Evolutionary conservation across 2,888 invertebrate species (phyloP), one percentile per base, ranked within the genome.

Genomic region (Chirona hameri): DNA sequence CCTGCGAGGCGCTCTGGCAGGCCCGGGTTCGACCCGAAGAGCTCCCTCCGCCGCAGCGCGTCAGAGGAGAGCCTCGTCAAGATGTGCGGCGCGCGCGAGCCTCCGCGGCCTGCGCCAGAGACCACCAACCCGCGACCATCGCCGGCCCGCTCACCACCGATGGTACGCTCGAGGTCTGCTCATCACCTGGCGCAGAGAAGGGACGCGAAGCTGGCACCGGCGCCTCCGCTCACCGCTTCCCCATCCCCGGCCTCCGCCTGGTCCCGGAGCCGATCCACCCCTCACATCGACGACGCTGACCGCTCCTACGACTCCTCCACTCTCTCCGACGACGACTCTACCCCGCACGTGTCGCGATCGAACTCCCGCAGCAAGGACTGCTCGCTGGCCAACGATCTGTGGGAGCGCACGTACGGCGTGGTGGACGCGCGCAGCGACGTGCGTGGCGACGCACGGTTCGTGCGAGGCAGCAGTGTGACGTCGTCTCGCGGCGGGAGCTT

Each of bases 261-360:
- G 86, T 85, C 85, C 39, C 84, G 86, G n/a, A 86, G 86, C 76
- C 86, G 86, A 31, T 87, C 87, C 2, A 87, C 87, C 0, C 87
- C 87, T 18, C 87, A 87, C 84, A 85, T 85, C 39, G 87, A 87
- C 82, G 87, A 87, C 79, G 86, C 85, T 4, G 87, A 87, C 81
- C 85, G 86, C 52, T 87, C 88, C 27, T 88, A 88, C 83, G 88
- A 89, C 84, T 89, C 89, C 0, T 89, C 89, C 83, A 89, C 89
- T 0, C 85, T 89, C 83, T 89, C 89, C 80, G 89, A 89, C 84
- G 89, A 90, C 83, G 89, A 89, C 85, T 89, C 88, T 69, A 89
- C 89, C 0, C 89, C 89, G 5, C 89, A 89, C 84, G 88, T 89
- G 12, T 89, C 89, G 14, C 86, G 89, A 31, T 88, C 88, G 65